These are phyloP conservation scores for Ailurus styani DNA, from an alignment of 2,113 vertebrate species.

Conservation along the genomic window DNA sequence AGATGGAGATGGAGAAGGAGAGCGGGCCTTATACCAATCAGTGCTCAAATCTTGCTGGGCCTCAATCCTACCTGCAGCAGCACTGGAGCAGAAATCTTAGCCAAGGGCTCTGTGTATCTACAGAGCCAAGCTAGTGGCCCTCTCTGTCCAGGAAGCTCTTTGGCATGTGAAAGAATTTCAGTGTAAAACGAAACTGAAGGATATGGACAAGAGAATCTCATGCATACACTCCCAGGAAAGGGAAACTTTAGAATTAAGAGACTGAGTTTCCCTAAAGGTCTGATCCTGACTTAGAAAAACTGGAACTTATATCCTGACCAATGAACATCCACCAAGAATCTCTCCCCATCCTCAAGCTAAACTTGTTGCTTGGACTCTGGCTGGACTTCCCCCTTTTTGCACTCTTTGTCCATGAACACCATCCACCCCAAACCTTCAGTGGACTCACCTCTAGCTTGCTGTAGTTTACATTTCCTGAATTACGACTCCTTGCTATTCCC, in stretches of 20 bases:
- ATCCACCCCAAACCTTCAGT: not conserved
- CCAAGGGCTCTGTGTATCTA: not conserved
- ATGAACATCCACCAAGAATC: not conserved
- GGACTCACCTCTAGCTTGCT: not conserved
- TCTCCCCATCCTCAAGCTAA: not conserved
- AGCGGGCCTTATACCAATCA: not conserved
- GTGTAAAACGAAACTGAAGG: not conserved
- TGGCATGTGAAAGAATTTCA: not conserved
- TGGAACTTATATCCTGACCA: not conserved
- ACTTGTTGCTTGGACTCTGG: not conserved
- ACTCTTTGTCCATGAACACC: not conserved
- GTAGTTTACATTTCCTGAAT: not conserved
- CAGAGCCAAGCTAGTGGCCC: not conserved
- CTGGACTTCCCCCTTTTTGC: not conserved
- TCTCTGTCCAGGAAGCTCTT: not conserved
- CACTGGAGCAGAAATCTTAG: not conserved
- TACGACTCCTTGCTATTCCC: not conserved
- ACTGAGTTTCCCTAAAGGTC: not conserved
- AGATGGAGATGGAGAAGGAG: not conserved
- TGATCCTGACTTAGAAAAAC: not conserved
- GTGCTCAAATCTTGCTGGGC: not conserved
- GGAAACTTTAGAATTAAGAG: not conserved
- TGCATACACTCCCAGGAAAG: not conserved
- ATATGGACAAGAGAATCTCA: not conserved
- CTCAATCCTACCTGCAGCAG: not conserved